Conservation (phyloP, 2,888 invertebrate species). For the Drosophila glabriapex region DNA sequence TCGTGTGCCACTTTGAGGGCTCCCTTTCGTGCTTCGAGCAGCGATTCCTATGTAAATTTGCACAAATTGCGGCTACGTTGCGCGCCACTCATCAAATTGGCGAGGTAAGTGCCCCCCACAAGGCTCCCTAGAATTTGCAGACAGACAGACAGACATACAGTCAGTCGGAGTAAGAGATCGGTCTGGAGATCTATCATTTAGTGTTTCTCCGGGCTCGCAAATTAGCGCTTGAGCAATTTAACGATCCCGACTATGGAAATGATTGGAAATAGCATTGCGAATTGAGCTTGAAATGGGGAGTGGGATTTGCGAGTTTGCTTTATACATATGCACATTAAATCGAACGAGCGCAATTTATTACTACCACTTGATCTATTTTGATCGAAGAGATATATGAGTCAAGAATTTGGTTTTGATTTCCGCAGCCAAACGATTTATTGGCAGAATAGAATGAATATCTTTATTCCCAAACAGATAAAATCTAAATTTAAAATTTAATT, state of each 20-base stretch:
- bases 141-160: constrained; percentile 21
- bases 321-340: constrained; percentile 30
- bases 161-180: constrained; percentile 40
- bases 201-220: constrained; percentile 50
- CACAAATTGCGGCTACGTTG: constrained; percentile 87
- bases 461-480: neutral
- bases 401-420: constrained; percentile 8
- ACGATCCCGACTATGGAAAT: constrained; percentile 49
- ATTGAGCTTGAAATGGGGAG: constrained; percentile 19
- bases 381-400: constrained; percentile 7
- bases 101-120: constrained; percentile 82
- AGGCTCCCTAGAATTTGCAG: constrained; percentile 9
- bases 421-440: neutral
- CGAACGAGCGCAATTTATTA: constrained; percentile 33
- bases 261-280: constrained; percentile 25
- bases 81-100: constrained; percentile 85
- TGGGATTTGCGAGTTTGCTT: constrained; percentile 10
- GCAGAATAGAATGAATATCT: neutral
- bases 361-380: constrained; percentile 13
- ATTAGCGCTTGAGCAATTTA: constrained; percentile 60
- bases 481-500: neutral
- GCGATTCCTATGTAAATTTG: constrained; percentile 88
- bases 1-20: constrained; percentile 89
- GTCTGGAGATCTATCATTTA: constrained; percentile 53
- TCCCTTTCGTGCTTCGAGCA: constrained; percentile 88